Evolutionary conservation across 2,888 invertebrate genomes (phyloP).

Genomic region (Phragmatobia fuliginosa): DNA sequence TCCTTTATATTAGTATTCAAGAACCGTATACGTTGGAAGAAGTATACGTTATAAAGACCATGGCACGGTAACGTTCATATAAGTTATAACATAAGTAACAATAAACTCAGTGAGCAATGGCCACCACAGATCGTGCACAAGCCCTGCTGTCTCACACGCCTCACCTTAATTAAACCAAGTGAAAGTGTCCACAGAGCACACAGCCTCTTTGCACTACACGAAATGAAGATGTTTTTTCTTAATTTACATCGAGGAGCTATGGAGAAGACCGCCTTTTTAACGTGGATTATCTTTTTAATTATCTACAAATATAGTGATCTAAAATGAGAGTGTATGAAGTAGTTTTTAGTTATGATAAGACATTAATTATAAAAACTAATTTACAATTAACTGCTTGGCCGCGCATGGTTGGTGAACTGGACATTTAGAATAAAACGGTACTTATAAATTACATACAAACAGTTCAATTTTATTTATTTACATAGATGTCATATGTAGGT

Average conservation of each 20-base stretch:
- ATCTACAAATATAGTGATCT: conserved; percentile 9
- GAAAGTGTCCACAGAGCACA: conserved; percentile 31
- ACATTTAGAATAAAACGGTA: too few species aligned
- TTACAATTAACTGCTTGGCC: background rate
- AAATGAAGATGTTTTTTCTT: conserved; percentile 43
- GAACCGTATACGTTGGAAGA: background rate
- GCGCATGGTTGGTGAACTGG: background rate
- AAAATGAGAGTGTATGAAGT: background rate
- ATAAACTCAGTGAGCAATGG: conserved; percentile 59
- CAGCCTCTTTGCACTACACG: conserved; percentile 31
- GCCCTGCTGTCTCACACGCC: conserved; percentile 53
- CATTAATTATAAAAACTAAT: background rate
- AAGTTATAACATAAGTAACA: conserved; percentile 31
- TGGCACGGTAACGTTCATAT: conserved; percentile 16
- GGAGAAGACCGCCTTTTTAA: conserved; percentile 27
- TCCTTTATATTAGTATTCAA: background rate
- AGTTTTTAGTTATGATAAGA: background rate
- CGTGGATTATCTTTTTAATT: conserved; percentile 35
- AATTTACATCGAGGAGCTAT: conserved; percentile 27
- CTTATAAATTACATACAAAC: too few species aligned
- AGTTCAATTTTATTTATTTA: too few species aligned
- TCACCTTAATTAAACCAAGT: conserved; percentile 65
- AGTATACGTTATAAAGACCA: background rate
- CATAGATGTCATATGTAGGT: too few species aligned
- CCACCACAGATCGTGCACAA: conserved; percentile 58